phyloP scores from a whole-genome alignment of 2,113 vertebrate species.

The Alethe diademata region DNA sequence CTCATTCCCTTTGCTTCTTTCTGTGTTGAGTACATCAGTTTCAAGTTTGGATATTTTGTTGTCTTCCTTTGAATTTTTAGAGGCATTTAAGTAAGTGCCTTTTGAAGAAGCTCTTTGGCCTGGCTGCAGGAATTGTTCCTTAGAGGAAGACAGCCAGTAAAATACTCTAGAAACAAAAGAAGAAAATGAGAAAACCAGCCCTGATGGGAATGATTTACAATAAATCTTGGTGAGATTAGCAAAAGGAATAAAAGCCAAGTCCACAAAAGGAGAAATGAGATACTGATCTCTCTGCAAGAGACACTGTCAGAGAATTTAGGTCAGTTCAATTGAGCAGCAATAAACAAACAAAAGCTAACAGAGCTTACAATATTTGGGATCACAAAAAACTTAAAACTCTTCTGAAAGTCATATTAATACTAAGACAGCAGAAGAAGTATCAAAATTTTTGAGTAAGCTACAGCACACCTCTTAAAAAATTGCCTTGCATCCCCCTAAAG shows the following conservation, averaged over 20 bases:
- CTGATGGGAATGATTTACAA: not conserved
- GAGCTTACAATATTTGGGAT: not conserved
- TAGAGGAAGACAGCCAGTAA: constrained; percentile 2
- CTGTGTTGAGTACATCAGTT: not conserved
- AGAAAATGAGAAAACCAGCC: constrained; percentile 38
- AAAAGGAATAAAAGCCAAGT: constrained; percentile 1
- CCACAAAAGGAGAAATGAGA: constrained; percentile 21
- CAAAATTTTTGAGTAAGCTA: not conserved
- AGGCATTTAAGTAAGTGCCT: not conserved
- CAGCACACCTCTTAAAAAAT: not conserved
- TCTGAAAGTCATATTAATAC: not conserved
- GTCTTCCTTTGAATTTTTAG: not conserved
- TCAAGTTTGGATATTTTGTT: not conserved
- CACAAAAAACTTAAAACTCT: not conserved
- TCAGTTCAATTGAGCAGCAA: constrained; percentile 4
- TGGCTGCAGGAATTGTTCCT: not conserved
- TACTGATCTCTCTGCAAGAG: constrained; percentile 14
- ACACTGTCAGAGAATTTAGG: not conserved
- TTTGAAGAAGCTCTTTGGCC: not conserved
- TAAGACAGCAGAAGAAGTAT: not conserved
- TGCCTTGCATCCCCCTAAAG: accelerated
- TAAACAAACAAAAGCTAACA: not conserved
- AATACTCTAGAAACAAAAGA: constrained; percentile 9
- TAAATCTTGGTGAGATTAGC: not conserved
- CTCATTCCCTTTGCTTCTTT: not conserved